Evolutionary conservation across 2,888 invertebrate species (phyloP).

Genomic region (Polydrusus pterygomalis): DNA sequence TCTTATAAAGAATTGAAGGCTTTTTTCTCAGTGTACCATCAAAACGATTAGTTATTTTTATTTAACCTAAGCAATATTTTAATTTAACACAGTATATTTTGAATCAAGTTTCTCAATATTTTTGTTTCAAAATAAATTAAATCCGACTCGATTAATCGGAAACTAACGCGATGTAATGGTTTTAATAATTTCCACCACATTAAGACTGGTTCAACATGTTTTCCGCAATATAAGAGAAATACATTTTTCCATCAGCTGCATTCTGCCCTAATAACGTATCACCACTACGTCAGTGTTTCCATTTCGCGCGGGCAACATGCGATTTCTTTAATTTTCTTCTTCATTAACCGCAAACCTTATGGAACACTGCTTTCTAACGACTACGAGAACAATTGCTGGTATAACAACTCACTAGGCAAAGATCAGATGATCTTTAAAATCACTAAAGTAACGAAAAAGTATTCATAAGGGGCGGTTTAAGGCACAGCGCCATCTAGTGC

Average conservation of each 20-base stretch:
- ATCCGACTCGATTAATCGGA: slow-evolving; percentile 34
- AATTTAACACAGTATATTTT: too few species aligned
- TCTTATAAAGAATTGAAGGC: too few species aligned
- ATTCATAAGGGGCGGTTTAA: too few species aligned
- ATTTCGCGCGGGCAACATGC: slow-evolving; percentile 13
- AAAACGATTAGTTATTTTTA: too few species aligned
- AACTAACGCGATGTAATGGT: slow-evolving; percentile 46
- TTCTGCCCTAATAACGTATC: slow-evolving; percentile 48
- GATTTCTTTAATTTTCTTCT: slow-evolving; percentile 45
- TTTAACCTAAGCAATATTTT: too few species aligned
- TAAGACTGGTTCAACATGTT: slow-evolving; percentile 40
- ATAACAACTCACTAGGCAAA: too few species aligned
- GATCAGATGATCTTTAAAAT: too few species aligned
- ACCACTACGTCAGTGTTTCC: slow-evolving; percentile 27
- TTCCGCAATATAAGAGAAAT: slow-evolving; percentile 41
- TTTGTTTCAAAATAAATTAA: slow-evolving; percentile 24
- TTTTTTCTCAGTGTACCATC: too few species aligned
- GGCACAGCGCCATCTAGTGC: too few species aligned
- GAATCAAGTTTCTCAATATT: too few species aligned
- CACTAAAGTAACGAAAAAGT: too few species aligned
- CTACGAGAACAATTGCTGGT: too few species aligned
- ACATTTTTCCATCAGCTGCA: slow-evolving; percentile 50
- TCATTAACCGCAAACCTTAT: slow-evolving; percentile 13
- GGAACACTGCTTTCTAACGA: not conserved
- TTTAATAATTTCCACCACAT: slow-evolving; percentile 52